phyloP scores from a whole-genome alignment of 2,888 invertebrate genomes.

The Acanthosoma haemorrhoidale region DNA sequence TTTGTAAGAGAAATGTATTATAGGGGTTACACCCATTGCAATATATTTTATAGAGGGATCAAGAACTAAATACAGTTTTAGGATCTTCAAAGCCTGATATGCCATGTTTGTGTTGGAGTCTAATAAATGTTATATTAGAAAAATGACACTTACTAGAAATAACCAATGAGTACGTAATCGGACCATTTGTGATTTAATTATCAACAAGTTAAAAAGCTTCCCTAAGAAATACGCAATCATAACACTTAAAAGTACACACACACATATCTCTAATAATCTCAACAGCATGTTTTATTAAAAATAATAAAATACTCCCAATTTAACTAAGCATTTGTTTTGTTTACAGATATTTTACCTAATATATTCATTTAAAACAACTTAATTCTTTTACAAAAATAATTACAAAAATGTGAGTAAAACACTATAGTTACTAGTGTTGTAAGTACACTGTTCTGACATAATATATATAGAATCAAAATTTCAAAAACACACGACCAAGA shows the following conservation, averaged over 20 bases:
- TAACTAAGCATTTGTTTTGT: neutral
- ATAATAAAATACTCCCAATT: neutral
- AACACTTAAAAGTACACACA: neutral
- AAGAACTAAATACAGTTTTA: too few species aligned
- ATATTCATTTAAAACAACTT: neutral
- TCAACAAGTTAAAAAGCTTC: neutral
- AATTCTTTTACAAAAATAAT: conserved; percentile 8
- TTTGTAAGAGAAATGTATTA: neutral
- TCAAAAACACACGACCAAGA: neutral
- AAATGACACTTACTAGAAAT: neutral
- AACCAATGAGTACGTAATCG: neutral
- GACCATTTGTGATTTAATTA: neutral
- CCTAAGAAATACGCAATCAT: neutral
- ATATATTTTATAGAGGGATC: too few species aligned
- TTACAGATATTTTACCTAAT: neutral
- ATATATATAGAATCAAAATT: conserved; percentile 3
- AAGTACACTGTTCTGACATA: conserved; percentile 5
- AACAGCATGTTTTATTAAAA: neutral
- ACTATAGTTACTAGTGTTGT: conserved; percentile 1
- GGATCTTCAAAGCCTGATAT: neutral
- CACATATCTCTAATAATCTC: conserved; percentile 1
- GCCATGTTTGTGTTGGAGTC: neutral
- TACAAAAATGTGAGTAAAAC: conserved; percentile 12
- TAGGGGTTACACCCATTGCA: neutral
- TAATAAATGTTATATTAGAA: neutral